Base-by-base conservation (phyloP, 2,888 invertebrate genomes). In the Apamea anceps region DNA sequence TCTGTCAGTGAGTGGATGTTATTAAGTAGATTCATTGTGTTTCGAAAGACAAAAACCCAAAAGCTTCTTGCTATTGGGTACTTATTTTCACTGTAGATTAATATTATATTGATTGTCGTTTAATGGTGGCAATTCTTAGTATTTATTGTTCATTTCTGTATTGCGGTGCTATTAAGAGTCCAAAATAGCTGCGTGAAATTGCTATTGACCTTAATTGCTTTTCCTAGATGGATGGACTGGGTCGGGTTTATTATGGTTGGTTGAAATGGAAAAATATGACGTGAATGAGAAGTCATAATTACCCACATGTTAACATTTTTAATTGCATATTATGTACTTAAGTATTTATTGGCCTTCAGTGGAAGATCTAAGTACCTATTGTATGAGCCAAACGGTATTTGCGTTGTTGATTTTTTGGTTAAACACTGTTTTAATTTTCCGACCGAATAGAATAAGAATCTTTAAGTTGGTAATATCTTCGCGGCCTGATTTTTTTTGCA, bases 131-230 rank as follows among this genome's bases (percentile, higher is more conserved):
- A 79, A 81, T 87, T 85, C 82, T 82, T 89, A 84, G 88, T 88
- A 89, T 89, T 89, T 87, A 89, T 89, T 75, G 88, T 81, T 84
- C 80, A 82, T 83, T 89, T 85, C 78, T 78, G 81, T 81, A 87
- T 85, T 87, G 84, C 75, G 67, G 80, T 68, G 82, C 88, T 84
- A 85, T 86, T 85, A 85, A 77, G 81, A 81, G 77, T 75, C 74
- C 75, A 79, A 85, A 85, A 87, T 86, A 81, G 70, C 82, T 82
- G 72, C 60, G 72, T 75, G 74, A 77, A 87, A 86, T 72, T 78
- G 85, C 82, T 72, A 81, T 84, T 88, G 80, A 83, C 82, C 83
- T 80, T 84, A 88, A 87, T 87, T 63, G 77, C 83, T 71, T 84
- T 87, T 77, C 54, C 70, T 80, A 72, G 77, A 80, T 82, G 75